phyloP scores from a whole-genome alignment of 2,888 invertebrate genomes.

The Muschampia plurimacula region DNA sequence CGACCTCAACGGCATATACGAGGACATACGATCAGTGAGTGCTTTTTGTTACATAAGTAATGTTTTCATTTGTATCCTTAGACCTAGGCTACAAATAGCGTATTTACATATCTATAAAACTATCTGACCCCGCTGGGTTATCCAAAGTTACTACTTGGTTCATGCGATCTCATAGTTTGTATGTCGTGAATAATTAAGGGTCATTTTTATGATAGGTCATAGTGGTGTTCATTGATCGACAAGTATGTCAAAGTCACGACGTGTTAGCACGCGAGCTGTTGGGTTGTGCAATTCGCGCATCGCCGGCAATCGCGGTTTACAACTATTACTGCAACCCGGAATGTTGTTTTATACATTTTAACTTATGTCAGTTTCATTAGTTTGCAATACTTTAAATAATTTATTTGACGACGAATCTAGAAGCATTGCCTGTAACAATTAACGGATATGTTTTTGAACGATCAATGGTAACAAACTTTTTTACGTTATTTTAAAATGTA shows the following conservation, averaged over 20 bases:
- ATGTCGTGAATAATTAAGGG: slow-evolving; percentile 43
- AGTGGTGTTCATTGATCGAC: slow-evolving; percentile 67
- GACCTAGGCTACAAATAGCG: background rate
- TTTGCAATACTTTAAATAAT: background rate
- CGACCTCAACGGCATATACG: slow-evolving; percentile 95
- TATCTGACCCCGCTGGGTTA: background rate
- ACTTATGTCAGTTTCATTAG: background rate
- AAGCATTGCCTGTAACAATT: background rate
- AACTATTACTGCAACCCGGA: slow-evolving; percentile 32
- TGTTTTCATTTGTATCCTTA: background rate
- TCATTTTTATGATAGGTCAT: slow-evolving; percentile 52
- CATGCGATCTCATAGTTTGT: slow-evolving; percentile 23
- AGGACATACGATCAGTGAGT: slow-evolving; percentile 93
- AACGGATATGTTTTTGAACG: background rate
- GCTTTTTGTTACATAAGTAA: background rate
- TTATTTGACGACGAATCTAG: background rate
- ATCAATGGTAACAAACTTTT: background rate
- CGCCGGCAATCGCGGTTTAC: slow-evolving; percentile 56
- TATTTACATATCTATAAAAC: background rate
- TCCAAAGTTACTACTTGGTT: background rate
- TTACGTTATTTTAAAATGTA: no score
- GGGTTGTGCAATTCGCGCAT: slow-evolving; percentile 70
- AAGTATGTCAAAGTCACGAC: slow-evolving; percentile 83
- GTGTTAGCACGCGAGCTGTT: slow-evolving; percentile 69
- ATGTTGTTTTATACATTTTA: slow-evolving; percentile 12